Evolutionary conservation across 2,797 vertebrate species (phyloP).

Genomic region (Premnoplex brunnescens): DNA sequence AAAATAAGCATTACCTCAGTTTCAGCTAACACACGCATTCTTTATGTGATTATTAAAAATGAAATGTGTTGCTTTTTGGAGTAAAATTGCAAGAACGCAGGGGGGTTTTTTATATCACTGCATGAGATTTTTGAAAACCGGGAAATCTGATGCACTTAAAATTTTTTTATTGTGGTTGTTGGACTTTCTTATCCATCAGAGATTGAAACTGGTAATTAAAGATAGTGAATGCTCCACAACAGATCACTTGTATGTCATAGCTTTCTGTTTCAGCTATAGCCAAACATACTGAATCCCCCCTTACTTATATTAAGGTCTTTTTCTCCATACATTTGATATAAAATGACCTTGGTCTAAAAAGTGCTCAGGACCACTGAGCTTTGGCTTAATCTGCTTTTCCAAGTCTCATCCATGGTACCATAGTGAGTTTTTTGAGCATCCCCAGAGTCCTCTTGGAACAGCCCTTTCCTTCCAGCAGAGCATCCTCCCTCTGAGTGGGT

Average conservation of each 20-base stretch:
- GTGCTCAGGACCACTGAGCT: not conserved
- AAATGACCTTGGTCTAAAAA: not conserved
- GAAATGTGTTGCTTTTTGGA: not conserved
- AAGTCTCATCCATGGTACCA: not conserved
- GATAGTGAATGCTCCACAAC: rapidly evolving
- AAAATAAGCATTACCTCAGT: slow-evolving; percentile 54
- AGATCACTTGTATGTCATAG: not conserved
- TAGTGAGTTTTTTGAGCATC: not conserved
- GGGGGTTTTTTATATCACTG: not conserved
- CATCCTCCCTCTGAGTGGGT: not conserved
- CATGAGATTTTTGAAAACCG: not conserved
- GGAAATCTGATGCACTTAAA: not conserved
- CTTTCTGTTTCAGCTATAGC: not conserved
- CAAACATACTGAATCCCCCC: not conserved
- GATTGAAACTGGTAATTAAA: not conserved
- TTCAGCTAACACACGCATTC: slow-evolving; percentile 7
- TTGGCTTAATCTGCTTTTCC: not conserved
- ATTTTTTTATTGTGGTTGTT: not conserved
- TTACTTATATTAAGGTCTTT: not conserved
- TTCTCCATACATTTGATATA: not conserved
- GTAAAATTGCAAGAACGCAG: not conserved
- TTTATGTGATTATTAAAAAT: slow-evolving; percentile 23
- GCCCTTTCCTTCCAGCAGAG: not conserved
- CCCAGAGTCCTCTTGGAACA: not conserved
- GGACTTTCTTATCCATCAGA: not conserved